Conservation (phyloP, 2,888 invertebrate species). For the Psylliodes chrysocephalus region DNA sequence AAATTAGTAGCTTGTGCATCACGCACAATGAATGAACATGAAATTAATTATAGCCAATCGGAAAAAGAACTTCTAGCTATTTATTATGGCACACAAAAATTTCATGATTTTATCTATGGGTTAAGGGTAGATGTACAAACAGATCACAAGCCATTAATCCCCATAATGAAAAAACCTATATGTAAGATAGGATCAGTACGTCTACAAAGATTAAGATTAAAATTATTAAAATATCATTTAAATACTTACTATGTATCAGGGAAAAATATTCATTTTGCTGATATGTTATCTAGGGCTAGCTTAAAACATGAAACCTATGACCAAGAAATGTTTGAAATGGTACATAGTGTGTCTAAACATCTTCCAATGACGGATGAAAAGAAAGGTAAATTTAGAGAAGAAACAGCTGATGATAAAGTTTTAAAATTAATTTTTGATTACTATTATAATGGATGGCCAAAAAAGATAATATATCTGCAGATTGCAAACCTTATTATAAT, state of each 20-base stretch:
- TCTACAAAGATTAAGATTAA: too few relatives aligned
- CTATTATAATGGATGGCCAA: too few relatives aligned
- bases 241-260: too few relatives aligned
- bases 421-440: constrained; percentile 33
- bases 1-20: constrained; percentile 4
- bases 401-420: constrained; percentile 35
- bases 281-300: constrained; percentile 34
- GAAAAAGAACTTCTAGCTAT: constrained; percentile 42
- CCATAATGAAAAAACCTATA: too few relatives aligned
- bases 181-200: too few relatives aligned
- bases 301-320: constrained; percentile 18
- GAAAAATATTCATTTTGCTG: too few relatives aligned
- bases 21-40: background rate
- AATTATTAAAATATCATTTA: too few relatives aligned
- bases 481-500: too few relatives aligned
- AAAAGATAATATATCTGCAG: constrained; percentile 11
- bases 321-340: constrained; percentile 38
- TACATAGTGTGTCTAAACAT: constrained; percentile 37
- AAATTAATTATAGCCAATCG: constrained; percentile 21
- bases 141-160: too few relatives aligned
- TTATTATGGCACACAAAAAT: constrained; percentile 40
- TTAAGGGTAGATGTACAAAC: constrained; percentile 31
- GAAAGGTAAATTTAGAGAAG: constrained; percentile 32
- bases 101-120: constrained; percentile 41
- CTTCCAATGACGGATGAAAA: constrained; percentile 37